Conservation (phyloP, 2,113 vertebrate species). For the Strix uralensis region DNA sequence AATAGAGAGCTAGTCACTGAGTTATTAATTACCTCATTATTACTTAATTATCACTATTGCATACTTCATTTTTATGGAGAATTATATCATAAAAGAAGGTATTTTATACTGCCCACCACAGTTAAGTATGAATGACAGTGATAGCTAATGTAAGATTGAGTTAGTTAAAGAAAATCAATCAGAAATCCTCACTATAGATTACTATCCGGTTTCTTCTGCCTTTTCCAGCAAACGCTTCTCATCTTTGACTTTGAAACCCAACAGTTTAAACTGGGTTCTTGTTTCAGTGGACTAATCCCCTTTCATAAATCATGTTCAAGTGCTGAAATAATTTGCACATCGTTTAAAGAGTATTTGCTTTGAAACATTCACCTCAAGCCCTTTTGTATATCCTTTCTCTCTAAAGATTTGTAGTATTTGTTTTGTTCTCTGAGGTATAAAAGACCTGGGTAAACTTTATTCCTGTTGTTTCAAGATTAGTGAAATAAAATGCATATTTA, state of each 20-base stretch:
- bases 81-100: slow-evolving; percentile 42
- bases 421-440: slow-evolving; percentile 88
- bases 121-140: slow-evolving; percentile 56
- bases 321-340: slow-evolving; percentile 87
- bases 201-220: slow-evolving; percentile 57
- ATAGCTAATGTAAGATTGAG: slow-evolving; percentile 50
- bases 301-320: slow-evolving; percentile 85
- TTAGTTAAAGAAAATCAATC: slow-evolving; percentile 66
- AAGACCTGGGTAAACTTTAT: slow-evolving; percentile 86
- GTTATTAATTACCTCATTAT: slow-evolving; percentile 64
- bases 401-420: slow-evolving; percentile 85
- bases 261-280: slow-evolving; percentile 79
- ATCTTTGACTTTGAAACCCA: slow-evolving; percentile 80
- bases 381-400: slow-evolving; percentile 82
- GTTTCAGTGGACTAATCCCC: slow-evolving; percentile 82
- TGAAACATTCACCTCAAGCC: slow-evolving; percentile 88
- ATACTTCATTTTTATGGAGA: slow-evolving; percentile 51
- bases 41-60: slow-evolving; percentile 57
- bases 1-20: slow-evolving; percentile 31
- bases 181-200: slow-evolving; percentile 67
- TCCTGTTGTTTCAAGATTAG: slow-evolving; percentile 87
- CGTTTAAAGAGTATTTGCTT: slow-evolving; percentile 87
- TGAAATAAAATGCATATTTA: slow-evolving; percentile 85
- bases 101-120: slow-evolving; percentile 49
- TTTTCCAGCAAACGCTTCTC: slow-evolving; percentile 71